Percentiles rank a stretch among this genome's conserved stretches.
phyloP scores from a whole-genome alignment of 2,888 invertebrate species.

The Melinopterus prodromus region DNA sequence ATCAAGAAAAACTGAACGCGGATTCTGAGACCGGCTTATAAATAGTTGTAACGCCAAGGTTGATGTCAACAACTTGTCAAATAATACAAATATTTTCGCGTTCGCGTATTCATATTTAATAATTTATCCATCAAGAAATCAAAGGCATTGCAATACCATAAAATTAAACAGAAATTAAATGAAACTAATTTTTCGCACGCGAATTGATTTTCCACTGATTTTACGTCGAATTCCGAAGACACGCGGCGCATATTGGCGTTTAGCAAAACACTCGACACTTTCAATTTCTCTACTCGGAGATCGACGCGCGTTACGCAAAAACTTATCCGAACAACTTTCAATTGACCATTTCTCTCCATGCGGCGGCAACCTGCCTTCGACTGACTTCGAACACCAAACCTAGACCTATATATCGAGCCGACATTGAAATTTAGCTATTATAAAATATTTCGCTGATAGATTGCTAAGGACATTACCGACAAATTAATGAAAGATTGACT shows the following conservation, averaged over 20 bases:
- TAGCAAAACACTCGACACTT: not conserved
- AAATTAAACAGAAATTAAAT: too few relatives aligned
- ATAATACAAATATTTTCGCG: too few relatives aligned
- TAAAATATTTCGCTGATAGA: not conserved
- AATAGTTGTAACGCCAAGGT: too few relatives aligned
- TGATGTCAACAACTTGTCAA: too few relatives aligned
- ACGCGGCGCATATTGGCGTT: not conserved
- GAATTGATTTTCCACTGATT: not conserved
- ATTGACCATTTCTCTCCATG: not conserved
- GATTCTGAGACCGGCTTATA: too few relatives aligned
- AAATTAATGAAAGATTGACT: not conserved
- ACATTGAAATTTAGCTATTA: not conserved
- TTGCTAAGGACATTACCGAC: too few relatives aligned
- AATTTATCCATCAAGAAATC: too few relatives aligned
- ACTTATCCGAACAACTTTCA: not conserved
- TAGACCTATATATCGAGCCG: not conserved
- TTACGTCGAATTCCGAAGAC: not conserved
- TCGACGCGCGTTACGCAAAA: not conserved
- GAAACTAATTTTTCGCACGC: not conserved
- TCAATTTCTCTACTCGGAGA: not conserved
- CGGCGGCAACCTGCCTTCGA: not conserved
- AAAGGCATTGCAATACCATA: too few relatives aligned
- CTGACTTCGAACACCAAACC: not conserved
- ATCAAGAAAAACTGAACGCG: too few relatives aligned
- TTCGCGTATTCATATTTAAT: too few relatives aligned